phyloP scores from a whole-genome alignment of 2,888 invertebrate species.

The Thecophora atra region DNA sequence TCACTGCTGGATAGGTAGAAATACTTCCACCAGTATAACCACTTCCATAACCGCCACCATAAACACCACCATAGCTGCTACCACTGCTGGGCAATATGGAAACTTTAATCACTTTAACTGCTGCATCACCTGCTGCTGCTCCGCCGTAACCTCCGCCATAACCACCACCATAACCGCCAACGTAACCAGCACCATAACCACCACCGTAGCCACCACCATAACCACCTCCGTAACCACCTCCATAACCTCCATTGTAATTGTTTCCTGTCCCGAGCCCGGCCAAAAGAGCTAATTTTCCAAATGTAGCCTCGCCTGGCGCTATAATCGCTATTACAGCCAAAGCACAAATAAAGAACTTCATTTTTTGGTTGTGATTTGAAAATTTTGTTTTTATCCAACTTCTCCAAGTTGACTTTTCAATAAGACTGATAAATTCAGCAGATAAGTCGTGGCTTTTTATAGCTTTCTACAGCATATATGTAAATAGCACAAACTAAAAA shows the following conservation, averaged over 20 bases:
- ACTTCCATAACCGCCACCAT: slow-evolving; percentile 33
- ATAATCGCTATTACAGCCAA: slow-evolving; percentile 37
- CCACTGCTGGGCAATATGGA: slow-evolving; percentile 10
- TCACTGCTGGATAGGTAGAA: slow-evolving; percentile 30
- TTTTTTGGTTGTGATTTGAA: background rate
- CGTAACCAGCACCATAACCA: slow-evolving; percentile 38
- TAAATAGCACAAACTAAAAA: background rate
- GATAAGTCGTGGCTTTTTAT: slow-evolving; percentile 9
- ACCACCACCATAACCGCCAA: slow-evolving; percentile 29
- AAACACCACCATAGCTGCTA: slow-evolving; percentile 35
- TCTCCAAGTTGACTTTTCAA: background rate
- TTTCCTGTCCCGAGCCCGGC: slow-evolving; percentile 43
- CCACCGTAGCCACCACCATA: slow-evolving; percentile 30
- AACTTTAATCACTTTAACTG: background rate
- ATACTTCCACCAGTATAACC: slow-evolving; percentile 38
- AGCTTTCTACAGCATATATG: background rate
- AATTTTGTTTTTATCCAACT: background rate
- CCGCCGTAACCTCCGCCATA: slow-evolving; percentile 38
- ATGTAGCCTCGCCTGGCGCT: slow-evolving; percentile 51
- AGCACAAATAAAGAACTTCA: slow-evolving; percentile 20
- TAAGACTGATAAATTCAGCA: background rate
- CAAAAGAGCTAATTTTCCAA: slow-evolving; percentile 53
- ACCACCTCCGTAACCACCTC: slow-evolving; percentile 51
- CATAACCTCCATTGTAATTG: slow-evolving; percentile 29
- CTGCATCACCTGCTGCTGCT: slow-evolving; percentile 16